Percentiles rank a stretch among this genome's conserved stretches.
Evolutionary conservation across 53 echinoderm and acorn worm species (phyloP).

Genomic region (Hippasteria phrygiana): DNA sequence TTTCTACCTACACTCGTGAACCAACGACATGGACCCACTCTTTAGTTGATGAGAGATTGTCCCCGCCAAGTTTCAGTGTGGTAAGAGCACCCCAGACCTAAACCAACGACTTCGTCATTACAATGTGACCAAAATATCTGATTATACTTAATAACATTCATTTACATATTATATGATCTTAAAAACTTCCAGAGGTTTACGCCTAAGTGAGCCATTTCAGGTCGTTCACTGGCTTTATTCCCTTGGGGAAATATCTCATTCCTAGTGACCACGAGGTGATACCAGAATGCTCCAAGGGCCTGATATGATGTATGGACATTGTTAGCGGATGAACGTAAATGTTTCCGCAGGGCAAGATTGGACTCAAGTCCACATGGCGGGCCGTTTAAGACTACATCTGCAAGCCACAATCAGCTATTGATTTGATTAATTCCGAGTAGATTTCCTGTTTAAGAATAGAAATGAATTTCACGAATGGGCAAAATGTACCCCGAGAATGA

Average conservation of each 20-base stretch:
- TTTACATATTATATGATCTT: neutral
- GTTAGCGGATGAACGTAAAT: neutral
- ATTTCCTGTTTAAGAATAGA: neutral
- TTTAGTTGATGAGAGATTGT: no score
- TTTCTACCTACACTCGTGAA: neutral
- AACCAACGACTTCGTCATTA: no score
- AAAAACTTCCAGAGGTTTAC: neutral
- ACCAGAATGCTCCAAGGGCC: neutral
- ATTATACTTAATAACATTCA: neutral
- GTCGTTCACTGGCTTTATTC: neutral
- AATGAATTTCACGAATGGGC: neutral
- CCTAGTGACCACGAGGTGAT: neutral
- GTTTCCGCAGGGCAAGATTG: neutral
- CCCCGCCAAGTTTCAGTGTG: no score
- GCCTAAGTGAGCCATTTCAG: neutral
- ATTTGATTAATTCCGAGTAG: neutral
- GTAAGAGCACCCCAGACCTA: no score
- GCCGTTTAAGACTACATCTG: neutral
- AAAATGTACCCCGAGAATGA: neutral
- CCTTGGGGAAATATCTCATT: neutral
- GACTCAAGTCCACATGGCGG: neutral
- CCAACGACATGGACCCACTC: no score
- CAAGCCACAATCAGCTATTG: neutral
- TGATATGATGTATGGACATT: neutral
- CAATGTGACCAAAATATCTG: neutral